These are phyloP conservation scores for Tinea pellionella DNA, from an alignment of 2,888 invertebrate genomes.

Conservation along the genomic window DNA sequence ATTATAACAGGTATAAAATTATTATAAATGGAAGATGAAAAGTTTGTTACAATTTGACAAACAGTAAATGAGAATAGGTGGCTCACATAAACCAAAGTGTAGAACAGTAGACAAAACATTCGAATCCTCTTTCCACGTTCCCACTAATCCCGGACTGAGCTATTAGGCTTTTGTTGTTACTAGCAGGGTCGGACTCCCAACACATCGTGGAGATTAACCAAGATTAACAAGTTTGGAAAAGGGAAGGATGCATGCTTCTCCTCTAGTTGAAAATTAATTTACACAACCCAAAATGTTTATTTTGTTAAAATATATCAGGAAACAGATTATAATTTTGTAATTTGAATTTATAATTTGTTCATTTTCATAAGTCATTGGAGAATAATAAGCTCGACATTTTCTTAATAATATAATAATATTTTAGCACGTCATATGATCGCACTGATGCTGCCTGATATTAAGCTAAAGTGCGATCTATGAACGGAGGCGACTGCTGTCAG, in stretches of 20 bases:
- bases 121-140: slow-evolving; percentile 2
- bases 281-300: not conserved
- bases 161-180: slow-evolving; percentile 9
- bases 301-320: not conserved
- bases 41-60: not conserved
- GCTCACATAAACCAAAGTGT: not conserved
- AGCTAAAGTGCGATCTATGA: too few relatives aligned
- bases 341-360: not conserved
- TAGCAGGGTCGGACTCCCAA: slow-evolving; percentile 3
- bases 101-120: slow-evolving; percentile 11
- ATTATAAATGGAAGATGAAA: not conserved
- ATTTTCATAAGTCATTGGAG: not conserved
- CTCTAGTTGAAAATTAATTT: slow-evolving; percentile 1
- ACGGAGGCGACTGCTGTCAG: too few relatives aligned
- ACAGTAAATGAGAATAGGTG: not conserved
- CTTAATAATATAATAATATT: too few relatives aligned
- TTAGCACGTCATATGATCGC: too few relatives aligned
- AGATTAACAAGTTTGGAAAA: slow-evolving; percentile 4
- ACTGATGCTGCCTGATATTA: too few relatives aligned
- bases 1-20: not conserved
- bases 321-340: not conserved
- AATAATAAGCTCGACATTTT: too few relatives aligned
- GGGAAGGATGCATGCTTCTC: not conserved
- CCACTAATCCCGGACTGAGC: slow-evolving; percentile 5
- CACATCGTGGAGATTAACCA: not conserved